Evolutionary conservation across 2,113 vertebrate genomes (phyloP), one percentile per base, ranked within the genome.

Genomic region (Carollia perspicillata): DNA sequence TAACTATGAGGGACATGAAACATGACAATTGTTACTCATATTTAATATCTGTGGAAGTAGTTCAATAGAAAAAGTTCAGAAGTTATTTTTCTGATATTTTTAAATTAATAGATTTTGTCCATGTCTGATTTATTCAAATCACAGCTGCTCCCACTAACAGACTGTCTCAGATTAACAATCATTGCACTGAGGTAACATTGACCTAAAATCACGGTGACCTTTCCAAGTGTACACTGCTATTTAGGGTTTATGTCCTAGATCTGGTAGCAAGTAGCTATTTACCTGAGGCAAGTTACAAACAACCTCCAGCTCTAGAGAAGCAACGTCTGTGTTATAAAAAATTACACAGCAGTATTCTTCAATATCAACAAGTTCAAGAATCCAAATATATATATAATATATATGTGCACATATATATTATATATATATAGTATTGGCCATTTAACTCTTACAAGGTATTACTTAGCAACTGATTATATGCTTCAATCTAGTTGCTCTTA

Each of bases 291-390:
- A 92, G 49, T 71, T 35, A 68, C n/a, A 51, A 78, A 69, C 86
- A 14, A 13, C 28, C 30, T 84, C 30, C 55, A 40, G n/a, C 17
- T 44, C 8, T 18, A 26, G 42, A n/a, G 1, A 83, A 87, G n/a
- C 30, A 47, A 89, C 75, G 71, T 23, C 16, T 81, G 92, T n/a
- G 84, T 79, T 89, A 53, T 81, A 71, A 55, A 78, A 96, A 55
- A 26, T 65, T 92, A n/a, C 16, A 12, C 33, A 66, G 8, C n/a
- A 84, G 37, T 8, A 42, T 74, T 53, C 44, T 78, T 58, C 40
- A 53, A 23, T 23, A 47, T 81, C 40, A 85, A 17, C 18, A 84
- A 81, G 77, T 68, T 83, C 37, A 92, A 83, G 18, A 71, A 60
- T 90, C 5, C 0, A 89, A 68, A 53, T 86, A 18, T 63, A 75